A percentile compares a stretch with the other conserved stretches of the same genome.
Evolutionary conservation across 2,888 invertebrate species (phyloP).

Genomic region (Zaprionus obscuricornis): DNA sequence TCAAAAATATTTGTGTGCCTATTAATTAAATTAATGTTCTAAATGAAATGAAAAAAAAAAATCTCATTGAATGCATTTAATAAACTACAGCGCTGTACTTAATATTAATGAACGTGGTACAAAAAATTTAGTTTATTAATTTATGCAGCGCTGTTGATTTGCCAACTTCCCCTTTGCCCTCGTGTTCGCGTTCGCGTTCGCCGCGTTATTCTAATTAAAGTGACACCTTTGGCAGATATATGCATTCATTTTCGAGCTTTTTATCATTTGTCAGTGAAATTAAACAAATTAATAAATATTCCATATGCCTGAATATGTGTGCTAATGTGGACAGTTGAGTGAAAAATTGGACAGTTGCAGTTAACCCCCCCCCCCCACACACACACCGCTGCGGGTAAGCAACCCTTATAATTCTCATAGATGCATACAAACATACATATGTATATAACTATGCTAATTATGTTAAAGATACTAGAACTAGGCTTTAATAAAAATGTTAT

Average conservation of each 20-base stretch:
- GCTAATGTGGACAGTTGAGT: slow-evolving; percentile 74
- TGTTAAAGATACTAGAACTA: slow-evolving; percentile 54
- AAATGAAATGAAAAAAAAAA: too few species aligned
- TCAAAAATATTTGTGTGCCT: too few species aligned
- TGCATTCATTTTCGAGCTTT: slow-evolving; percentile 69
- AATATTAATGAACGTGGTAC: slow-evolving; percentile 8
- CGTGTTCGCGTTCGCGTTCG: slow-evolving; percentile 7
- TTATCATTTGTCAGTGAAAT: slow-evolving; percentile 75
- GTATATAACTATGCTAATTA: slow-evolving; percentile 69
- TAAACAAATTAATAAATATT: slow-evolving; percentile 75
- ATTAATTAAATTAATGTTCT: too few species aligned
- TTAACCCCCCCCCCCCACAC: slow-evolving; percentile 4
- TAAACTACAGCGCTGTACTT: not conserved
- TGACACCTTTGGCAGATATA: slow-evolving; percentile 62
- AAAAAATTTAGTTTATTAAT: slow-evolving; percentile 18
- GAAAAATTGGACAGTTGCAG: slow-evolving; percentile 69
- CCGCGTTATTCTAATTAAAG: slow-evolving; percentile 64
- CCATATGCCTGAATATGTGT: slow-evolving; percentile 47
- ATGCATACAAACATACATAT: slow-evolving; percentile 6
- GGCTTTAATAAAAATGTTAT: slow-evolving; percentile 74
- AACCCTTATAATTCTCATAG: slow-evolving; percentile 33
- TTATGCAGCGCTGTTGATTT: slow-evolving; percentile 39
- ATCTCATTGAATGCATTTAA: too few species aligned
- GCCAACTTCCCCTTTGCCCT: not conserved
- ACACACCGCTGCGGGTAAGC: slow-evolving; percentile 33